These are phyloP conservation scores for Hypercompe scribonia DNA, from an alignment of 2,888 invertebrate genomes.

Conservation along the genomic window DNA sequence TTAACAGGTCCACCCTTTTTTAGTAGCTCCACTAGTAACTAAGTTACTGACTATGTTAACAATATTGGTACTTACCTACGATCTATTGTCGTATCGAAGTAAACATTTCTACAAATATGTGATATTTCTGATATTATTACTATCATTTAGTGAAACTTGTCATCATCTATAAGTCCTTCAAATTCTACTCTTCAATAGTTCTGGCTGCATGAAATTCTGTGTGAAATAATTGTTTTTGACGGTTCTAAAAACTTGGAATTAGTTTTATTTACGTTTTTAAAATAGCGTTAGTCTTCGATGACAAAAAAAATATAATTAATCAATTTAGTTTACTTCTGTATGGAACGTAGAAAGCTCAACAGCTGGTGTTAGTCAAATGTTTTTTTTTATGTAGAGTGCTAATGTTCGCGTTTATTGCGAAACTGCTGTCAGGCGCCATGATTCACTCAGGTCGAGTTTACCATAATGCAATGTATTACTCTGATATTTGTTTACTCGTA, in stretches of 20 bases:
- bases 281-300: too few relatives aligned
- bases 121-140: too few relatives aligned
- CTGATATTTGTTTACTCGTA: conserved; percentile 33
- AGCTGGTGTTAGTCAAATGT: not conserved
- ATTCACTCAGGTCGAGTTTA: conserved; percentile 40
- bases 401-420: conserved; percentile 1
- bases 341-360: not conserved
- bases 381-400: not conserved
- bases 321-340: not conserved
- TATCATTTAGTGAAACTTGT: too few relatives aligned
- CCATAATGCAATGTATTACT: conserved; percentile 35
- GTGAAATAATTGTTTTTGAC: too few relatives aligned
- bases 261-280: too few relatives aligned
- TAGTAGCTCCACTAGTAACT: not conserved
- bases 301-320: too few relatives aligned
- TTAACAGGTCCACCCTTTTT: not conserved
- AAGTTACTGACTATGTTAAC: not conserved
- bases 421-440: conserved; percentile 45
- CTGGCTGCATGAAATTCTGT: too few relatives aligned
- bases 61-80: not conserved
- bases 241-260: too few relatives aligned
- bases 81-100: not conserved
- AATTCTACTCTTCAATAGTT: too few relatives aligned
- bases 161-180: too few relatives aligned
- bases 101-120: not conserved